Evolutionary conservation across 2,888 invertebrate genomes (phyloP).

Genomic region (Cataglyphis albicans): DNA sequence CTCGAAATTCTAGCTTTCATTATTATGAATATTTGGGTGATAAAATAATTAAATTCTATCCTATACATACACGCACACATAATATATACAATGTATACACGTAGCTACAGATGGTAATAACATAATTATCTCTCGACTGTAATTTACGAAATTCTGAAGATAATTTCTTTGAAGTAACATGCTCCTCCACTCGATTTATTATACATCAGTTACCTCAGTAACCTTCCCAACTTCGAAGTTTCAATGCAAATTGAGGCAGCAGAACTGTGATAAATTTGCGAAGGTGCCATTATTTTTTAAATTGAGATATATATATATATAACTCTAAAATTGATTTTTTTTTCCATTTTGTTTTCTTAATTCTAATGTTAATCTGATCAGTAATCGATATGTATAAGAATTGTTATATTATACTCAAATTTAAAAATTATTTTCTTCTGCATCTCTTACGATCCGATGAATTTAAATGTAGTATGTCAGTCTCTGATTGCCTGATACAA

Average conservation of each 20-base stretch:
- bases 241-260: constrained; percentile 3
- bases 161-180: constrained; percentile 48
- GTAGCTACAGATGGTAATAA: constrained; percentile 27
- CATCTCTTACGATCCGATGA: background rate
- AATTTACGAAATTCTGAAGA: constrained; percentile 50
- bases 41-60: constrained; percentile 38
- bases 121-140: constrained; percentile 39
- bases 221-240: background rate
- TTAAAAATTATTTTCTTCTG: background rate
- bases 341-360: background rate
- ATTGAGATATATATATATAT: background rate
- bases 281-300: background rate
- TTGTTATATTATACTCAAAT: background rate
- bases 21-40: constrained; percentile 33
- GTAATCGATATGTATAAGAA: background rate
- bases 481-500: background rate
- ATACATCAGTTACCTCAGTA: constrained; percentile 29
- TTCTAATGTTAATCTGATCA: constrained; percentile 42
- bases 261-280: constrained; percentile 3
- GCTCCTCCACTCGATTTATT: constrained; percentile 32
- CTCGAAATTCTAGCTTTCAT: background rate
- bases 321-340: background rate
- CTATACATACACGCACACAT: background rate
- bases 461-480: constrained; percentile 13
- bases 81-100: background rate